Base-by-base conservation (phyloP, 2,888 invertebrate species). In the Acleris literana region DNA sequence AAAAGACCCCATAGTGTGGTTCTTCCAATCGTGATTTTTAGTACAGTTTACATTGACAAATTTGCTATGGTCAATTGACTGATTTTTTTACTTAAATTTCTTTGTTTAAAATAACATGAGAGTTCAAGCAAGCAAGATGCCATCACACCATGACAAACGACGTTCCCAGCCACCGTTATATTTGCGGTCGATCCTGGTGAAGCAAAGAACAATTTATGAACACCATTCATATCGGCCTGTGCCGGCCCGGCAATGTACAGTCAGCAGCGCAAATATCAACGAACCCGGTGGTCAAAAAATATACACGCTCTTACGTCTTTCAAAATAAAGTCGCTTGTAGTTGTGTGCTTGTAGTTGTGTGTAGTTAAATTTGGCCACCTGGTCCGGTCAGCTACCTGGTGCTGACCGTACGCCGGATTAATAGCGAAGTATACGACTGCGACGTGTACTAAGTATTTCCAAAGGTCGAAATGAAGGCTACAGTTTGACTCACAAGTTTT, bases 151-250 rank as follows among this genome's bases (percentile, higher is more conserved):
- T 39, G 39, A 39, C 39, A 39, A 74, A 75, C 70, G 75, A 64
- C 74, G 73, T 70, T 71, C 73, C 74, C 1, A 39, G 39, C 13
- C 39, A 39, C 72, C 76, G 72, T 79, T 81, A 81, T 81, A 82
- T 79, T 70, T 70, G 78, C 74, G 80, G 72, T 72, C 78, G 74
- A 74, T 76, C 79, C 77, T 75, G 74, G 72, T 76, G 74, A 76
- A 80, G 83, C 79, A 84, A 83, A 84, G 83, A 85, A 80, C 80
- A 83, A 85, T 85, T 84, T 83, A 85, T 85, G 78, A 71, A 69
- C 75, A 71, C 78, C 80, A 83, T 84, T 63, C 71, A 74, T 76
- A 74, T 73, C 68, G 72, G 65, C 64, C 68, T 58, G 46, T 48
- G 48, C 53, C 59, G 46, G 17, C 46, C 17, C 2, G 46, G 46